Conservation (phyloP, 92 coral and sea anemone genomes). For the Paramuricea clavata region DNA sequence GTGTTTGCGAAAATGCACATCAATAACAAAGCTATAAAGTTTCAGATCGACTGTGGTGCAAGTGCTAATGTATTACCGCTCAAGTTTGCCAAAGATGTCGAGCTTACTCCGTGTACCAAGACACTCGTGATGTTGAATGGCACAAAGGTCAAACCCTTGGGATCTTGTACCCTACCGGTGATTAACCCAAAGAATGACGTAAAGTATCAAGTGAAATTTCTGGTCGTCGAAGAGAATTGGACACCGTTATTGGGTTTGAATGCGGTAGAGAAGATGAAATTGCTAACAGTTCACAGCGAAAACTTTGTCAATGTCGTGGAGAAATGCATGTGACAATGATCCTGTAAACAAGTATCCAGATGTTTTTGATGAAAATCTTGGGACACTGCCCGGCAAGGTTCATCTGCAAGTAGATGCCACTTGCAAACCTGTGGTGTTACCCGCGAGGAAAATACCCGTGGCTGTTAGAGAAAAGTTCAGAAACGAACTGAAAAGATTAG, state of each 20-base stretch:
- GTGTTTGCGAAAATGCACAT: too few relatives aligned
- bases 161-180: conserved; percentile 46
- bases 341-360: conserved; percentile 37
- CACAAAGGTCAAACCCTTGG: conserved; percentile 45
- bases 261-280: conserved; percentile 43
- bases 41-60: conserved; percentile 5
- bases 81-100: conserved; percentile 23
- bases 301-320: conserved; percentile 50
- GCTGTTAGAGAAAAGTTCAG: too few relatives aligned
- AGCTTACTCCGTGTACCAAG: conserved; percentile 47
- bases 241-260: conserved; percentile 46
- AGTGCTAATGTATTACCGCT: conserved; percentile 6
- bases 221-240: conserved; percentile 42
- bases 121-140: conserved; percentile 55
- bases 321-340: conserved; percentile 10
- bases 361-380: conserved; percentile 31
- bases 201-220: conserved; percentile 43
- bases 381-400: conserved; percentile 52
- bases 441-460: conserved; percentile 47
- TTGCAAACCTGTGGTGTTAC: conserved; percentile 35
- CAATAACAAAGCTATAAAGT: not conserved
- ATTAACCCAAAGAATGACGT: conserved; percentile 31
- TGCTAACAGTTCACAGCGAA: conserved; percentile 34
- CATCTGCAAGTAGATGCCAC: conserved; percentile 41
- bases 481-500: not conserved